Evolutionary conservation across 2,888 invertebrate species (phyloP), one percentile per base, ranked within the genome.

Genomic region (Meganola albula): DNA sequence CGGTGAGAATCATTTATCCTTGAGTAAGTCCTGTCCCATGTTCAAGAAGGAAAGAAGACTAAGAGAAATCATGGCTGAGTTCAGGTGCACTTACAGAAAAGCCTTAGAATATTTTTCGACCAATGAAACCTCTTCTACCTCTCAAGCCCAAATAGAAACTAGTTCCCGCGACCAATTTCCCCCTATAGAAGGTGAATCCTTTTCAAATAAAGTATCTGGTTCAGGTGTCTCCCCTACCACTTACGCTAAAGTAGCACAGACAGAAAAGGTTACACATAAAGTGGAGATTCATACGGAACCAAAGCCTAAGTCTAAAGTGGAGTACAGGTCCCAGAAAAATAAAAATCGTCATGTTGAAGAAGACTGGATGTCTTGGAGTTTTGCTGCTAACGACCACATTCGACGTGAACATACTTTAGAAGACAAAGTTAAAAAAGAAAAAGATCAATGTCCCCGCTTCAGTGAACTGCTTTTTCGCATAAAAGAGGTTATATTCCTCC

Each of bases 11-110:
- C n/a, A 11, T 10, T 16, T 26, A 16, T 26, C 26, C 1, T n/a
- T 26, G 2, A 26, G 26, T 8, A 26, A 9, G n/a, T 2, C 27
- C 5, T 27, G 27, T 3, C 27, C 27, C 2, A n/a, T 8, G 1
- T 27, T 18, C n/a, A 27, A 20, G 11, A 27, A 27, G 5, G 27
- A 27, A 7, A 27, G 16, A 11, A 24, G 11, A 9, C 10, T 30
- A 2, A 31, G 31, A 3, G 25, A 31, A 6, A 25, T 31, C 6
- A 25, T 31, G 13, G 10, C 31, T 3, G 31, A 31, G 24, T 31
- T 25, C 10, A 10, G 31, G 9, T 31, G 31, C 8, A 18, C 18
- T 9, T 24, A 18, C 18, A 9, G 31, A 8, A 31, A 24, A 24
- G 23, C 24, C 9, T 9, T 24, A 18, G 18, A 31, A 18, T 24